phyloP scores from a whole-genome alignment of 2,797 vertebrate genomes.

The Alca torda region DNA sequence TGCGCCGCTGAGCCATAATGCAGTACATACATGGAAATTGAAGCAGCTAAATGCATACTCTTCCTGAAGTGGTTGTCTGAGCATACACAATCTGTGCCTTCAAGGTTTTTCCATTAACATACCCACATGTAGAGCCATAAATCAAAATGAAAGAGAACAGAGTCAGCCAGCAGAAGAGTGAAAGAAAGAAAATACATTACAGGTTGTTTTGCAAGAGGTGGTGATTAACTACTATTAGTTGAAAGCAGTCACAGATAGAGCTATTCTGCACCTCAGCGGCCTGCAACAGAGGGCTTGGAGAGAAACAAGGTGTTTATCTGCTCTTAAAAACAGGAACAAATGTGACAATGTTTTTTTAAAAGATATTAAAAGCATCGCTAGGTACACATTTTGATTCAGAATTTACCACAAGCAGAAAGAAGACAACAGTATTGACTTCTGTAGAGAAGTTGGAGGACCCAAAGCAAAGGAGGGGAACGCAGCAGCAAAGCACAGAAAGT shows the following conservation, averaged over 20 bases:
- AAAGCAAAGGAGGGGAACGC: not conserved
- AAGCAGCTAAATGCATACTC: not conserved
- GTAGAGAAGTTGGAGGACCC: not conserved
- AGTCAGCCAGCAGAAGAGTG: not conserved
- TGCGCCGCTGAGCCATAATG: not conserved
- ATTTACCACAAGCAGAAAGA: not conserved
- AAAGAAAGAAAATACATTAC: not conserved
- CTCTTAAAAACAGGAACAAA: not conserved
- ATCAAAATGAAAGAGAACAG: conserved; percentile 28
- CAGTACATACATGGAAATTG: not conserved
- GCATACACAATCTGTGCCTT: not conserved
- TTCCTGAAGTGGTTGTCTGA: not conserved
- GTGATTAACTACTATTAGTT: not conserved
- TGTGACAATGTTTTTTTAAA: rapidly evolving
- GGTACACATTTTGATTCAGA: not conserved
- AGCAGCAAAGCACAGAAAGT: not conserved
- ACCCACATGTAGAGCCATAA: not conserved
- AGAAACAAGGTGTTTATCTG: not conserved
- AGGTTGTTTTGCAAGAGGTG: not conserved
- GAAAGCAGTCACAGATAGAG: rapidly evolving
- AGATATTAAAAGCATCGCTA: not conserved
- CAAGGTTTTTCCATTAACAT: conserved; percentile 7
- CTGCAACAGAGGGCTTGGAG: not conserved
- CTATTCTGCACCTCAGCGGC: rapidly evolving
- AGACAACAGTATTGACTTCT: not conserved